Conservation (phyloP, 2,888 invertebrate species). For the Panzeria rudis region DNA sequence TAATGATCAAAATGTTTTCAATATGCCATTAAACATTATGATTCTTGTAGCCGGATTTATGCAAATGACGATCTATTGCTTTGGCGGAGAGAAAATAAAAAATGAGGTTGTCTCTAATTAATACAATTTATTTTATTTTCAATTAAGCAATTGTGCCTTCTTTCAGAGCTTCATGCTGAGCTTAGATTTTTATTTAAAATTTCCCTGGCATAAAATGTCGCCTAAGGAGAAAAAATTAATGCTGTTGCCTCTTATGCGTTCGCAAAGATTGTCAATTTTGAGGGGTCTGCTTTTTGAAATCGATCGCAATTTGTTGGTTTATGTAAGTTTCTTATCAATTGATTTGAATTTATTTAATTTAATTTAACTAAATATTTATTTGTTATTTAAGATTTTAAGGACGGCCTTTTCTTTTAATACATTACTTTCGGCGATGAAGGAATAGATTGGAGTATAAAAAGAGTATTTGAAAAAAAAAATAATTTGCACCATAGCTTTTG, state of each 20-base stretch:
- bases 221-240: slow-evolving; percentile 52
- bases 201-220: slow-evolving; percentile 68
- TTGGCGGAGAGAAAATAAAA: slow-evolving; percentile 72
- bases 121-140: too few relatives aligned
- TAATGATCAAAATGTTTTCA: slow-evolving; percentile 54
- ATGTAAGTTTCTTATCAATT: slow-evolving; percentile 23
- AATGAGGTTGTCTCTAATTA: slow-evolving; percentile 58
- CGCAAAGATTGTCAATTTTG: slow-evolving; percentile 55
- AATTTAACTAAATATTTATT: background rate
- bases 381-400: slow-evolving; percentile 42
- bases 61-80: slow-evolving; percentile 73
- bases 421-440: slow-evolving; percentile 69
- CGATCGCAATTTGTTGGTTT: slow-evolving; percentile 65
- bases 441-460: slow-evolving; percentile 61
- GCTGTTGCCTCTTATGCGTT: slow-evolving; percentile 65
- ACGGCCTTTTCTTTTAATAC: slow-evolving; percentile 64
- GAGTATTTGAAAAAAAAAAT: background rate
- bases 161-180: slow-evolving; percentile 49
- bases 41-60: slow-evolving; percentile 45
- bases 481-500: background rate
- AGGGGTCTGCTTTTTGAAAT: slow-evolving; percentile 64
- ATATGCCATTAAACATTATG: slow-evolving; percentile 58
- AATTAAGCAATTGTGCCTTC: background rate
- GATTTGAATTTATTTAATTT: background rate
- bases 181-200: slow-evolving; percentile 57